These are phyloP conservation scores for Addax nasomaculatus DNA, from an alignment of 2,113 vertebrate species.

Conservation along the genomic window DNA sequence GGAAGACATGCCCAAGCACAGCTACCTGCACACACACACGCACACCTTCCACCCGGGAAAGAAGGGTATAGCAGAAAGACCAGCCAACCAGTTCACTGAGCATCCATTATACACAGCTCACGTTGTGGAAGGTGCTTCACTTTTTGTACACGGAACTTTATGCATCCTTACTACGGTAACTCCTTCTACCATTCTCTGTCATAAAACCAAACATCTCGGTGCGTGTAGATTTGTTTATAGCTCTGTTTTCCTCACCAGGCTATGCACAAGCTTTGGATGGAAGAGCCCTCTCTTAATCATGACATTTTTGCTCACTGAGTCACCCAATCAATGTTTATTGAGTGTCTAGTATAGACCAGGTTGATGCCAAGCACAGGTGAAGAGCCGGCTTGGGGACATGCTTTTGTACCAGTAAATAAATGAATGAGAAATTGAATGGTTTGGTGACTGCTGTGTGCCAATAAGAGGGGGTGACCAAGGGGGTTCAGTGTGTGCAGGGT, in stretches of 20 bases:
- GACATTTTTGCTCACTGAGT: accelerated
- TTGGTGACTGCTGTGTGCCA: accelerated
- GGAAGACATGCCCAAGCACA: not conserved
- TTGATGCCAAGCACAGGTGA: not conserved
- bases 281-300: not conserved
- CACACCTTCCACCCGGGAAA: too few relatives aligned
- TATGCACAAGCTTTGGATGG: not conserved
- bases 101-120: accelerated
- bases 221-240: not conserved
- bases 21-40: accelerated
- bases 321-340: not conserved
- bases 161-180: not conserved
- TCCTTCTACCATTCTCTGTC: not conserved
- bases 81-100: accelerated
- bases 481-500: accelerated
- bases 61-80: accelerated
- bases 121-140: accelerated
- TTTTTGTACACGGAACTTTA: accelerated
- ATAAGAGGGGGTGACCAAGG: accelerated
- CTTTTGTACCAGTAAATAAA: not conserved
- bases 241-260: not conserved
- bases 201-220: not conserved
- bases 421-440: too few relatives aligned
- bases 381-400: too few relatives aligned
- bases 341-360: not conserved